Evolutionary conservation across 1,140 invertebrate species (phyloP).

Genomic region (Planococcus citri): DNA sequence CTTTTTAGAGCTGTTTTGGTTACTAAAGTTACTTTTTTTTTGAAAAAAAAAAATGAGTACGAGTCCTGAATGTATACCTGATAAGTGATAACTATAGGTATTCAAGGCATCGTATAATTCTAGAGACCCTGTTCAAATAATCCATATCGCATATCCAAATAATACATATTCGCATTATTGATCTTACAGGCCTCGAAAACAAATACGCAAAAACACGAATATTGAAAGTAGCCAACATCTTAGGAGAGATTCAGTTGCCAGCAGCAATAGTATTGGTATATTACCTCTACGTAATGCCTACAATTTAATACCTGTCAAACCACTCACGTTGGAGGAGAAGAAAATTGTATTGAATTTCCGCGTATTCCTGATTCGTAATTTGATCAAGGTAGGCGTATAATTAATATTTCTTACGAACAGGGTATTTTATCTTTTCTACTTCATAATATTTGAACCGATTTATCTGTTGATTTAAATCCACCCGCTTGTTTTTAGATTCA

Average conservation of each 20-base stretch:
- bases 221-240: neutral
- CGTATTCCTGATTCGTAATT: slow-evolving; percentile 77
- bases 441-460: neutral
- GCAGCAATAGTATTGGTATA: neutral
- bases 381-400: slow-evolving; percentile 55
- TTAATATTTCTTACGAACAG: slow-evolving; percentile 18
- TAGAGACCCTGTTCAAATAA: neutral
- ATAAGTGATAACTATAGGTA: too few relatives aligned
- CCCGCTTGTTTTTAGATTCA: slow-evolving; percentile 35
- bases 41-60: too few relatives aligned
- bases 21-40: too few relatives aligned
- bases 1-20: too few relatives aligned
- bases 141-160: neutral
- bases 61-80: too few relatives aligned
- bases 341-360: slow-evolving; percentile 61
- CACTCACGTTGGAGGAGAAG: slow-evolving; percentile 63
- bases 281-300: neutral
- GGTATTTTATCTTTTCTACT: slow-evolving; percentile 4
- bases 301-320: slow-evolving; percentile 9
- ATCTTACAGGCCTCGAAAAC: slow-evolving; percentile 5
- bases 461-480: neutral
- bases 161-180: slow-evolving; percentile 14
- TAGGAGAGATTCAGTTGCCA: neutral
- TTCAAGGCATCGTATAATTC: neutral
- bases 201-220: slow-evolving; percentile 1